Evolutionary conservation across 2,888 invertebrate species (phyloP).

Genomic region (Linnaemya tessellans): DNA sequence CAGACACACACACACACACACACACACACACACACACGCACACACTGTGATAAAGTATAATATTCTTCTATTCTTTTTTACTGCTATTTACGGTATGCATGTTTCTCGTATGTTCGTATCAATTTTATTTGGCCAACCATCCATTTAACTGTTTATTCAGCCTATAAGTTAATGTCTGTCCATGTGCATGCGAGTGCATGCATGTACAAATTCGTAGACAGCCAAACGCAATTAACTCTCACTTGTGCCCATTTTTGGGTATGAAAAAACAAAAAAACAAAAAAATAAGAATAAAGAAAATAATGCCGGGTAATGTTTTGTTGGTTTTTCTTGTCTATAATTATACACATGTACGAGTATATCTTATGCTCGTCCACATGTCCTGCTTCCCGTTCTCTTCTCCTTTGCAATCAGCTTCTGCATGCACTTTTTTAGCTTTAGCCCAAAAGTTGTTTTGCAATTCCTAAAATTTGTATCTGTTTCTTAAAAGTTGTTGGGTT

Average conservation of each 20-base stretch:
- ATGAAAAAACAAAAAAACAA: slow-evolving; percentile 2
- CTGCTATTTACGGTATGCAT: slow-evolving; percentile 15
- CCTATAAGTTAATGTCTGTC: slow-evolving; percentile 16
- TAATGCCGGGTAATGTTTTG: background rate
- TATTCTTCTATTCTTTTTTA: slow-evolving; percentile 21
- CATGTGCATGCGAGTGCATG: slow-evolving; percentile 53
- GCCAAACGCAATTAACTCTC: slow-evolving; percentile 71
- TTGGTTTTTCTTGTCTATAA: slow-evolving; percentile 4
- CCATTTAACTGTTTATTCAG: slow-evolving; percentile 25
- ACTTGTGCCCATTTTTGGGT: slow-evolving; percentile 59
- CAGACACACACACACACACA: background rate
- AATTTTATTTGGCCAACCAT: slow-evolving; percentile 43
- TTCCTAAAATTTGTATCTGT: slow-evolving; percentile 55
- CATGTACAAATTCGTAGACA: slow-evolving; percentile 41
- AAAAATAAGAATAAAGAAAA: slow-evolving; percentile 6
- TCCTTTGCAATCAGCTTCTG: slow-evolving; percentile 9
- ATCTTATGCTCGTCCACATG: slow-evolving; percentile 1
- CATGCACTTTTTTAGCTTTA: slow-evolving; percentile 64
- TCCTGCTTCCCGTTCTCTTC: background rate
- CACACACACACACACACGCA: background rate
- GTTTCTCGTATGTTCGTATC: slow-evolving; percentile 13
- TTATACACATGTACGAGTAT: background rate
- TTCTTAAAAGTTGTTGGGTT: slow-evolving; percentile 60
- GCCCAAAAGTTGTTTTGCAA: slow-evolving; percentile 52
- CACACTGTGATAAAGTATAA: background rate